Percentiles rank a stretch among this genome's conserved stretches.
Conservation (phyloP, 2,797 vertebrate species). For the Uromys caudimaculatus region DNA sequence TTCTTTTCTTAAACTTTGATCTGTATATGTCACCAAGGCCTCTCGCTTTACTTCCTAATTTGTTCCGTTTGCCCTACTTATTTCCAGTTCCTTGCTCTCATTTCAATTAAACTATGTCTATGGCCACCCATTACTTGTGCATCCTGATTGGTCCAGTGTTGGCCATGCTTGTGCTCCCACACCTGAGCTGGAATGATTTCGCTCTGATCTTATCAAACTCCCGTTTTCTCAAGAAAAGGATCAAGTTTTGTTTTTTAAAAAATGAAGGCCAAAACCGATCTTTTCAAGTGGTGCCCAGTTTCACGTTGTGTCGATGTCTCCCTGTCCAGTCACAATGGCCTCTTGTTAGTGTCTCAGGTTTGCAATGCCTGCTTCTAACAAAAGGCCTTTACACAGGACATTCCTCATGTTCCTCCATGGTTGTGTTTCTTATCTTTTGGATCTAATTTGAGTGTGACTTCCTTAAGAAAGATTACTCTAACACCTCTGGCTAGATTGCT, state of each 20-base stretch:
- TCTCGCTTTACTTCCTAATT: conserved; percentile 43
- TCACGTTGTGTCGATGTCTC: not conserved
- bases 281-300: not conserved
- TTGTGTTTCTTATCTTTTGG: conserved; percentile 33
- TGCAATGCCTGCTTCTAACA: not conserved
- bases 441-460: conserved; percentile 46
- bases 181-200: conserved; percentile 3
- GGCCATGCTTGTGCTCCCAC: not conserved
- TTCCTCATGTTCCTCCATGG: not conserved
- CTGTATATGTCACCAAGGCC: not conserved
- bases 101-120: not conserved
- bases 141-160: not conserved
- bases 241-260: conserved; percentile 12
- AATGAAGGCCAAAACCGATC: not conserved
- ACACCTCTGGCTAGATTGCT: not conserved
- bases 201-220: not conserved
- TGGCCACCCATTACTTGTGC: not conserved
- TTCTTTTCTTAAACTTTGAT: not conserved
- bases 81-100: not conserved
- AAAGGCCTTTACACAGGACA: conserved; percentile 26
- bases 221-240: conserved; percentile 19
- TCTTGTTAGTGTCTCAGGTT: not conserved
- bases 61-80: not conserved
- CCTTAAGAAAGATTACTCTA: conserved; percentile 46
- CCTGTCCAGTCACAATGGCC: not conserved